phyloP scores from a whole-genome alignment of 2,113 vertebrate genomes.

The Zosterops japonicus region DNA sequence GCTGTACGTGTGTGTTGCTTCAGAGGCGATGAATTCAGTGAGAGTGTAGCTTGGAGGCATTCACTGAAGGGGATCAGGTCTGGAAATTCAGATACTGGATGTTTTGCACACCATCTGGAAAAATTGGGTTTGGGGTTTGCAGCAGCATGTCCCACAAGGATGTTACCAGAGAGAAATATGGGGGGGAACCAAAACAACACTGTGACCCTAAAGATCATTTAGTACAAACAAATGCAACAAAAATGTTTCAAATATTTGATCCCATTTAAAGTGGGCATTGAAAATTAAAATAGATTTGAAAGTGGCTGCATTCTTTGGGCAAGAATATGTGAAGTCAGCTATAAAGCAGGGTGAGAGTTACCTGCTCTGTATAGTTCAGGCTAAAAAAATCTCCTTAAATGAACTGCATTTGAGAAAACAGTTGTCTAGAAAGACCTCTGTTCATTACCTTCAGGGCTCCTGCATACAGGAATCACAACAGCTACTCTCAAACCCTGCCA shows the following conservation, averaged over 20 bases:
- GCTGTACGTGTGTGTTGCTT: rapidly evolving
- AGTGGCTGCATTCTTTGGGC: not conserved
- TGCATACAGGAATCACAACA: not conserved
- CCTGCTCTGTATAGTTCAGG: not conserved
- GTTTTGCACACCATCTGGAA: not conserved
- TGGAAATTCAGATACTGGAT: not conserved
- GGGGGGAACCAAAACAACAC: too few species aligned
- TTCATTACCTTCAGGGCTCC: not conserved
- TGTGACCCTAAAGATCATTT: not conserved
- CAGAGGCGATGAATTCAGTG: not conserved
- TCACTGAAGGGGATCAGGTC: not conserved
- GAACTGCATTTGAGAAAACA: not conserved
- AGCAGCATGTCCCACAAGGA: not conserved
- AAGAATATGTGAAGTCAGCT: not conserved
- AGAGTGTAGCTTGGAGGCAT: not conserved
- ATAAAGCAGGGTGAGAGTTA: not conserved
- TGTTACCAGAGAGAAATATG: rapidly evolving
- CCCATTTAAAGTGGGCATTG: not conserved
- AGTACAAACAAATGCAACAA: not conserved
- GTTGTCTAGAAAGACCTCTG: not conserved
- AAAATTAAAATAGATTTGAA: not conserved
- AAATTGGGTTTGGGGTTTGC: not conserved
- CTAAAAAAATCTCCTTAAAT: not conserved
- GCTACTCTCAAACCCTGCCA: not conserved
- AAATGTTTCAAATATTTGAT: not conserved